A percentile compares a stretch with the other conserved stretches of the same genome.
These are phyloP conservation scores for Petrosia ficiformis DNA, from an alignment of 37 sponge, comb jelly and placozoan species.

Conservation along the genomic window DNA sequence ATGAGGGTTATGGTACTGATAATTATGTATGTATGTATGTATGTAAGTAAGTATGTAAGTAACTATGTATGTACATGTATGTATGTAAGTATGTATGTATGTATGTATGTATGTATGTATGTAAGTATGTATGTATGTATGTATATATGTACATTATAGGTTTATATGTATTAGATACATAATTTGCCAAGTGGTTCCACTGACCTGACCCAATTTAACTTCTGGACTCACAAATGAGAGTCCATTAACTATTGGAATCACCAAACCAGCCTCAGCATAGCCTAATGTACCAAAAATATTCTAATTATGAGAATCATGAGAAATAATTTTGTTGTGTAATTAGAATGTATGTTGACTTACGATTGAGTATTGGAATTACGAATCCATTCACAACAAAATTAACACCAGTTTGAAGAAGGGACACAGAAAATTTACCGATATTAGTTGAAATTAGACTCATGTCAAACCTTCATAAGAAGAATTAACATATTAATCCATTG, in stretches of 20 bases:
- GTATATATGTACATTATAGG: too few species aligned
- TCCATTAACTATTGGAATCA: constrained; percentile 67
- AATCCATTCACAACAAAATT: constrained; percentile 31
- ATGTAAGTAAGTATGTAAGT: too few species aligned
- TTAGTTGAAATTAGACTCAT: constrained; percentile 34
- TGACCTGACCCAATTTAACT: constrained; percentile 54
- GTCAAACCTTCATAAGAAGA: constrained; percentile 35
- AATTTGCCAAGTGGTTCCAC: too few species aligned
- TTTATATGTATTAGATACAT: too few species aligned
- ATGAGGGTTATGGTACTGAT: too few species aligned
- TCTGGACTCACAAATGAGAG: constrained; percentile 57
- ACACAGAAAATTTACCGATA: constrained; percentile 63
- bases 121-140: too few species aligned
- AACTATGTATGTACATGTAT: too few species aligned
- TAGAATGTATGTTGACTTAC: constrained; percentile 18
- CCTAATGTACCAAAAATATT: constrained; percentile 7
- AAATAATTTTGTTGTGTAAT: background rate
- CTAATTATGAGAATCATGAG: background rate
- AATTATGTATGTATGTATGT: too few species aligned
- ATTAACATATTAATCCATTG: background rate
- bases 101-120: too few species aligned
- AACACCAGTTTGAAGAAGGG: constrained; percentile 41
- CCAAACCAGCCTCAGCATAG: constrained; percentile 56
- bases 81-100: too few species aligned
- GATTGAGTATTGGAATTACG: constrained; percentile 49